Percentiles rank a stretch among this genome's conserved stretches.
phyloP scores from a whole-genome alignment of 2,113 vertebrate genomes.

The Nanger granti region DNA sequence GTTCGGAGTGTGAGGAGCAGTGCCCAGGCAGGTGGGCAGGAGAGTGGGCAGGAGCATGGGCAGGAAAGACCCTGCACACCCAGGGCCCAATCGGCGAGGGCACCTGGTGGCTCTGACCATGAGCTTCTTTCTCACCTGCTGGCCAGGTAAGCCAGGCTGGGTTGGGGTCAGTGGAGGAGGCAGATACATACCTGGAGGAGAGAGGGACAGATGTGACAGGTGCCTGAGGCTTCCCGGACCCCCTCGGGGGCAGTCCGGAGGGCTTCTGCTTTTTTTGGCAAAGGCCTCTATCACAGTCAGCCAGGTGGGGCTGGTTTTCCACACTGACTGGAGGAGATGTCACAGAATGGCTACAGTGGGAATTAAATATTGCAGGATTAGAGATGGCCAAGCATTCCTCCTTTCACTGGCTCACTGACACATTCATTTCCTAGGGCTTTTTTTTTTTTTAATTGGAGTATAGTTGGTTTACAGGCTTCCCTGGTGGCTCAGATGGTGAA shows the following conservation, averaged over 20 bases:
- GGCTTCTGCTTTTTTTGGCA: background rate
- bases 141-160: conserved; percentile 47
- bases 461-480: background rate
- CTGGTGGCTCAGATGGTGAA: background rate
- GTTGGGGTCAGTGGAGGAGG: background rate
- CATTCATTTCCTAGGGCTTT: background rate
- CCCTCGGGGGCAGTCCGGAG: fast-evolving
- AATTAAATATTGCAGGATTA: background rate
- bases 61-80: background rate
- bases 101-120: conserved; percentile 16
- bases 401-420: no score
- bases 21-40: background rate
- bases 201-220: background rate
- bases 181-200: background rate
- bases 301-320: background rate
- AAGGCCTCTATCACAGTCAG: background rate
- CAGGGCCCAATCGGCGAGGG: fast-evolving
- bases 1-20: background rate
- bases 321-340: background rate
- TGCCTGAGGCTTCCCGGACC: background rate
- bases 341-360: background rate
- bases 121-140: conserved; percentile 30
- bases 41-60: conserved; percentile 44
- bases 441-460: background rate
- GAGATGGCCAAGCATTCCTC: fast-evolving